Conservation (phyloP, 2,888 invertebrate species). For the Sminthurides aquaticus region DNA sequence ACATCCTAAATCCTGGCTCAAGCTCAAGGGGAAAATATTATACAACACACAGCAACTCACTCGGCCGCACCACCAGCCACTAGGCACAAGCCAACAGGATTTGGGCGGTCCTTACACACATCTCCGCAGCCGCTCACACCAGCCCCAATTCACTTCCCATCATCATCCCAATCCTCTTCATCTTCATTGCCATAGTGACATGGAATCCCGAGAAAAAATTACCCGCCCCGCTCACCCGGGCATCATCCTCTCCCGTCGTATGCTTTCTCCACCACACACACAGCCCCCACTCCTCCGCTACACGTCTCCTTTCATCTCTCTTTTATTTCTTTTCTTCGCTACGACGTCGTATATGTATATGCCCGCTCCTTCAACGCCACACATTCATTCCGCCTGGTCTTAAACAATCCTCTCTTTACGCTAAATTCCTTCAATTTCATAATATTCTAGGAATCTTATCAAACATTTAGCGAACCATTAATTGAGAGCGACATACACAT, state of each 20-base stretch:
- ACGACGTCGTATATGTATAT: too few species aligned
- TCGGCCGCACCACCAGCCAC: neutral
- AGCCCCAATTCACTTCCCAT: conserved; percentile 9
- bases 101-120: conserved; percentile 4
- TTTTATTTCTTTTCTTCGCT: too few species aligned
- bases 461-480: neutral
- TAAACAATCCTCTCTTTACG: conserved; percentile 1
- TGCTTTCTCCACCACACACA: too few species aligned
- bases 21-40: neutral
- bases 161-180: conserved; percentile 4
- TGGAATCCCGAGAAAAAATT: conserved; percentile 4
- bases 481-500: neutral
- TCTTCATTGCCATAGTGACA: conserved; percentile 20
- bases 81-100: neutral
- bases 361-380: too few species aligned
- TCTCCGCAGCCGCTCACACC: conserved; percentile 15
- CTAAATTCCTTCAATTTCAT: conserved; percentile 1
- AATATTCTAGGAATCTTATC: conserved; percentile 7
- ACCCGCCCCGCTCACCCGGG: neutral
- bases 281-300: too few species aligned
- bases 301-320: too few species aligned
- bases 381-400: too few species aligned
- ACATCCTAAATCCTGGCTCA: too few species aligned
- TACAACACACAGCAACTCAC: neutral
- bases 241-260: too few species aligned